Evolutionary conservation across 2,888 invertebrate genomes (phyloP).

Genomic region (Yponomeuta cagnagella): DNA sequence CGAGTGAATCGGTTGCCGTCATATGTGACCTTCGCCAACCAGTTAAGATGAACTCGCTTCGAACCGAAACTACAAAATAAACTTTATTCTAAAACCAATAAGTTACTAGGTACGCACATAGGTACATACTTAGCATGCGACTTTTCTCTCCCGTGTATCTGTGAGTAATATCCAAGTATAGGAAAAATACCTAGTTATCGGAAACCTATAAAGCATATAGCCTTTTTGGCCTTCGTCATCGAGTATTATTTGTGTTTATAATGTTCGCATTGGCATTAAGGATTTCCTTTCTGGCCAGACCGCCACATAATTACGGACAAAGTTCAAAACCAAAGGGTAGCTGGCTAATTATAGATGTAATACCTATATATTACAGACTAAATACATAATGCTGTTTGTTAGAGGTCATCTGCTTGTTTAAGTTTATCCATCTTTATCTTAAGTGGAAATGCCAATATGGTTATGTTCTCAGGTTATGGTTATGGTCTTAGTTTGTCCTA

Average conservation of each 20-base stretch:
- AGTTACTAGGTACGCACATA: not conserved
- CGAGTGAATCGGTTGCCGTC: conserved; percentile 14
- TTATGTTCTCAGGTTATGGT: not conserved
- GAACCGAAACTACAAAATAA: not conserved
- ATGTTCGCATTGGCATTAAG: not conserved
- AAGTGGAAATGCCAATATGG: not conserved
- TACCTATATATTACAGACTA: not conserved
- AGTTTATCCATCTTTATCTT: not conserved
- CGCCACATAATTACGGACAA: conserved; percentile 6
- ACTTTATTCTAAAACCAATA: not conserved
- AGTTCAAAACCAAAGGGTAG: conserved; percentile 20
- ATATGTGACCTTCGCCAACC: conserved; percentile 17
- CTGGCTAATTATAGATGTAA: conserved; percentile 3
- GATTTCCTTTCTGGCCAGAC: conserved; percentile 14
- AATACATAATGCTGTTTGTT: not conserved
- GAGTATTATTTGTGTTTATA: not conserved
- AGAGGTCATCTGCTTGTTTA: not conserved
- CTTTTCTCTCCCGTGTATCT: not conserved
- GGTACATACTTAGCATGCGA: not conserved
- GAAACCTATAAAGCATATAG: not conserved
- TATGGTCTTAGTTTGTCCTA: not conserved
- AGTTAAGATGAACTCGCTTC: conserved; percentile 13
- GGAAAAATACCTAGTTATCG: not conserved
- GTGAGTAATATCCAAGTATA: not conserved
- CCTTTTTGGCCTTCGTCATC: not conserved